Percentiles rank a stretch among this genome's conserved stretches.
These are phyloP conservation scores for Magallana nippona DNA, from an alignment of 2,888 invertebrate species.

Conservation along the genomic window DNA sequence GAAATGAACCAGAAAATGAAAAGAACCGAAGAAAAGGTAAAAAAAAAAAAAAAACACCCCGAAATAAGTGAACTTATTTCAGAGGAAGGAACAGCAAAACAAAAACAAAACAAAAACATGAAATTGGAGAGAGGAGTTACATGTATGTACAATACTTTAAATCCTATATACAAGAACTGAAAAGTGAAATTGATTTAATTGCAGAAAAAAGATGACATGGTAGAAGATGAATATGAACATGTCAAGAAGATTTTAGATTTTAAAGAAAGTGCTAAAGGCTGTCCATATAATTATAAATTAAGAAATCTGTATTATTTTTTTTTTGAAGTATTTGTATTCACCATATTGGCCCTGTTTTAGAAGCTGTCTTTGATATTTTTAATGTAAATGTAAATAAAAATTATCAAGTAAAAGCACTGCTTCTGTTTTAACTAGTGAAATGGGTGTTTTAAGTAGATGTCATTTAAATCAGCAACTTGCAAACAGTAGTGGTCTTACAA, in stretches of 20 bases:
- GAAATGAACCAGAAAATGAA: too few species aligned
- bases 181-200: not conserved
- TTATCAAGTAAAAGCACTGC: not conserved
- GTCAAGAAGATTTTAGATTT: too few species aligned
- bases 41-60: too few species aligned
- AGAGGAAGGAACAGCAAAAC: not conserved
- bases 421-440: not conserved
- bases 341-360: not conserved
- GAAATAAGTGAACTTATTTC: too few species aligned
- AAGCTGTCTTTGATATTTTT: slow-evolving; percentile 3
- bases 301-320: too few species aligned
- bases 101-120: not conserved
- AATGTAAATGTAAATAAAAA: not conserved
- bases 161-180: not conserved
- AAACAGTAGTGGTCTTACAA: slow-evolving; percentile 7
- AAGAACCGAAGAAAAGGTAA: too few species aligned
- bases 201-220: too few species aligned
- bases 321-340: too few species aligned
- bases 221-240: too few species aligned
- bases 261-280: too few species aligned
- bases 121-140: too few species aligned
- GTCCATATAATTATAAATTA: too few species aligned
- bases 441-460: not conserved
- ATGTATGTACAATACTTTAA: not conserved
- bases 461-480: not conserved